These are phyloP conservation scores for Drosophila emarginata DNA, from an alignment of 2,888 invertebrate species.

Conservation along the genomic window DNA sequence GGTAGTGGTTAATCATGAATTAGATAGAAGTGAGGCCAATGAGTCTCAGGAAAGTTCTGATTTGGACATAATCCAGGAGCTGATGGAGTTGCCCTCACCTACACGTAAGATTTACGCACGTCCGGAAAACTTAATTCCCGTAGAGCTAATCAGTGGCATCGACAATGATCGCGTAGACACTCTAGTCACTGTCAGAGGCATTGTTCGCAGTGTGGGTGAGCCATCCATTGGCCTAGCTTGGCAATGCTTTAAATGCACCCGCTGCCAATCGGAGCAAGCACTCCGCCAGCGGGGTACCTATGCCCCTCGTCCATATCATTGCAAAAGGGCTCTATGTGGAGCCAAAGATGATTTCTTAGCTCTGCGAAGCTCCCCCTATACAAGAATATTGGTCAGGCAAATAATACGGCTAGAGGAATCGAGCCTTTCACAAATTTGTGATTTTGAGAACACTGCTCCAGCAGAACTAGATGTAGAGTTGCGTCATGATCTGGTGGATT, in stretches of 20 bases:
- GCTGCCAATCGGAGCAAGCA: slow-evolving; percentile 84
- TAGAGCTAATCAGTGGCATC: slow-evolving; percentile 83
- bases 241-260: slow-evolving; percentile 85
- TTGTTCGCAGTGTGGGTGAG: slow-evolving; percentile 91
- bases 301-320: slow-evolving; percentile 59
- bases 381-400: slow-evolving; percentile 91
- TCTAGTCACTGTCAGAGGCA: slow-evolving; percentile 91
- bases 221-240: slow-evolving; percentile 89
- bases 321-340: slow-evolving; percentile 65
- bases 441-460: slow-evolving; percentile 86
- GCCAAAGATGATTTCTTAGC: slow-evolving; percentile 84
- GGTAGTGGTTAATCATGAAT: slow-evolving; percentile 47
- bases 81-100: slow-evolving; percentile 52
- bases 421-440: slow-evolving; percentile 75
- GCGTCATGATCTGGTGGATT: slow-evolving; percentile 91
- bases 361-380: slow-evolving; percentile 86
- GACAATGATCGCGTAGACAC: slow-evolving; percentile 84
- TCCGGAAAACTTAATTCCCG: slow-evolving; percentile 86
- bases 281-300: slow-evolving; percentile 84
- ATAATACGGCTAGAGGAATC: slow-evolving; percentile 92
- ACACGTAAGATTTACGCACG: slow-evolving; percentile 83
- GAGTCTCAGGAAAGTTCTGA: not conserved
- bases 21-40: slow-evolving; percentile 42
- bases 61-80: slow-evolving; percentile 24
- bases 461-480: slow-evolving; percentile 93